Evolutionary conservation across 2,113 vertebrate species (phyloP).

Genomic region (Patagioenas fasciata): DNA sequence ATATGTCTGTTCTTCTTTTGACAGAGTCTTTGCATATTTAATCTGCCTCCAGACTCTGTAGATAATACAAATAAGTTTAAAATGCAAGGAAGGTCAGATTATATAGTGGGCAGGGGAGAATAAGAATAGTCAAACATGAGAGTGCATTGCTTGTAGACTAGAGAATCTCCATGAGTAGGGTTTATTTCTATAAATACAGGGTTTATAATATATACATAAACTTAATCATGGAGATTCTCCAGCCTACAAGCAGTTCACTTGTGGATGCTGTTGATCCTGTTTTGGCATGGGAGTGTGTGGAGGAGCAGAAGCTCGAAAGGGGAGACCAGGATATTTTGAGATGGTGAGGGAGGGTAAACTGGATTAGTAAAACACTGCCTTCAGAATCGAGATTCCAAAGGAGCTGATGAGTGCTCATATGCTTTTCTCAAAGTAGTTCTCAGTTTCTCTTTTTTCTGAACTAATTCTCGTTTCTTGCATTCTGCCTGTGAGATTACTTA

Average conservation of each 20-base stretch:
- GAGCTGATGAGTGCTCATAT: background rate
- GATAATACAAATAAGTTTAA: background rate
- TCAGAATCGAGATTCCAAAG: background rate
- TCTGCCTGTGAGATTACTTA: background rate
- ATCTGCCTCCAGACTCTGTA: background rate
- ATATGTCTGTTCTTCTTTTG: background rate
- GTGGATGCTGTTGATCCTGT: background rate
- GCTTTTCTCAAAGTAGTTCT: background rate
- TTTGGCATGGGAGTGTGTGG: background rate
- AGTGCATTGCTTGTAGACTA: background rate
- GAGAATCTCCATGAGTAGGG: background rate
- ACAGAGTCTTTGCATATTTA: background rate
- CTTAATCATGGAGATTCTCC: background rate
- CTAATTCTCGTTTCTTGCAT: background rate
- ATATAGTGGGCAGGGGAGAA: background rate
- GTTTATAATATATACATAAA: background rate
- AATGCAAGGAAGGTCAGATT: background rate
- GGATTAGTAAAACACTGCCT: background rate
- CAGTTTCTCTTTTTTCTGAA: background rate
- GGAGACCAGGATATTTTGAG: background rate
- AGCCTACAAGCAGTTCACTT: background rate
- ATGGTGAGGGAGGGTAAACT: background rate
- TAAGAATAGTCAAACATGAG: background rate
- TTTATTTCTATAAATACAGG: background rate
- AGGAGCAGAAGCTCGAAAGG: background rate